These are phyloP conservation scores for Drosophila phalerata DNA, from an alignment of 2,888 invertebrate species.

Conservation along the genomic window DNA sequence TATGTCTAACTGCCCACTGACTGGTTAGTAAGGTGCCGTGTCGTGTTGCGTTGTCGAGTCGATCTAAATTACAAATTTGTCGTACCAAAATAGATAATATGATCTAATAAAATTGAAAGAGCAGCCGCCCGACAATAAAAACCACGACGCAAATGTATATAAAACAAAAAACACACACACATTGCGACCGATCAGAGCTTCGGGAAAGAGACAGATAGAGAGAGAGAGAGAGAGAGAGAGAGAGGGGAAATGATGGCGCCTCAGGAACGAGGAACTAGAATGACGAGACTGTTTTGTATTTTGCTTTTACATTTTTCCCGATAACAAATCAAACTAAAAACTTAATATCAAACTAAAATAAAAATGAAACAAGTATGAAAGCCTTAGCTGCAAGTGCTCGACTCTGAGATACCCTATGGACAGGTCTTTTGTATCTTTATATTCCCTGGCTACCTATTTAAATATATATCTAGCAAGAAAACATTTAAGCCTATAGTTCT, in stretches of 20 bases:
- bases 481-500: too few species aligned
- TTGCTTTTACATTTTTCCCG: conserved; percentile 50
- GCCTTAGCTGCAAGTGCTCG: background rate
- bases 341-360: conserved; percentile 8
- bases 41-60: conserved; percentile 42
- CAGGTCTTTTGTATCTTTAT: too few species aligned
- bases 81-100: conserved; percentile 79
- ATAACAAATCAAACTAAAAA: conserved; percentile 47
- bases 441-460: too few species aligned
- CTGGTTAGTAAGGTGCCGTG: conserved; percentile 36
- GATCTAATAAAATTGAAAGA: conserved; percentile 79
- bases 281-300: conserved; percentile 43
- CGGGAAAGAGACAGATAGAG: background rate
- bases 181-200: conserved; percentile 23
- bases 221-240: background rate
- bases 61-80: conserved; percentile 80
- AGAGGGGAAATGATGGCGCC: background rate
- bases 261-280: conserved; percentile 8
- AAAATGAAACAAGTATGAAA: conserved; percentile 23
- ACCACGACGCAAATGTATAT: conserved; percentile 50
- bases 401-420: background rate
- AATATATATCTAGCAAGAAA: too few species aligned
- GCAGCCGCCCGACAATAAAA: conserved; percentile 75
- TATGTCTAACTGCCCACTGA: conserved; percentile 20
- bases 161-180: conserved; percentile 20